A percentile compares a stretch with the other conserved stretches of the same genome.
Evolutionary conservation across 1,140 invertebrate species (phyloP).

Genomic region (Heliconius himera): DNA sequence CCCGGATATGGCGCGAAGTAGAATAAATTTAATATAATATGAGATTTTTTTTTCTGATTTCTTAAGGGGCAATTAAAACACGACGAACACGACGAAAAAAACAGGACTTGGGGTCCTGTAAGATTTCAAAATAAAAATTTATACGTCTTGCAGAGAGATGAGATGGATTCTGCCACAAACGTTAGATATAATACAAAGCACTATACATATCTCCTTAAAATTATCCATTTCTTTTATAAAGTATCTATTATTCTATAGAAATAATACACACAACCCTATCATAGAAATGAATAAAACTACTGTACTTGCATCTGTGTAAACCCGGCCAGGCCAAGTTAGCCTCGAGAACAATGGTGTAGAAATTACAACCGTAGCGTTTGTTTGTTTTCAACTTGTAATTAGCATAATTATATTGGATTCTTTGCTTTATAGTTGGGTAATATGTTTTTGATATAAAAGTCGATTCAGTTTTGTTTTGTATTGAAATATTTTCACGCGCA

Average conservation of each 20-base stretch:
- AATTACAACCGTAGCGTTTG: conserved; percentile 18
- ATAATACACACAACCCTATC: not conserved
- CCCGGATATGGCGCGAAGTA: too few species aligned
- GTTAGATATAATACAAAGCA: not conserved
- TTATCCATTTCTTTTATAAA: not conserved
- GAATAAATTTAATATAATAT: too few species aligned
- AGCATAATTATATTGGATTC: conserved; percentile 24
- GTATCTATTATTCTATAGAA: not conserved
- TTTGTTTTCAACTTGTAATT: conserved; percentile 17
- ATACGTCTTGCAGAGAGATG: too few species aligned
- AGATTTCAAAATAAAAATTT: too few species aligned
- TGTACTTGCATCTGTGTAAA: conserved; percentile 42
- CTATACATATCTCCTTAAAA: not conserved
- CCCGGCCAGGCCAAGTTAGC: conserved; percentile 38
- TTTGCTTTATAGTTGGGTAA: conserved; percentile 16
- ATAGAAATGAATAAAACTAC: conserved; percentile 11
- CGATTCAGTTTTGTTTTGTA: not conserved
- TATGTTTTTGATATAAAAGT: conserved; percentile 14
- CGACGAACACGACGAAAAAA: too few species aligned
- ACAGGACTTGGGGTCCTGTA: too few species aligned
- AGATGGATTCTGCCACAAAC: too few species aligned
- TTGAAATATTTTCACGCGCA: not conserved
- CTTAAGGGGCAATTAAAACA: too few species aligned
- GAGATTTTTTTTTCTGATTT: too few species aligned
- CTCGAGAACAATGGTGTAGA: conserved; percentile 16